Conservation (phyloP, 2,113 vertebrate genomes). For the rat (Rattus norvegicus) region DNA sequence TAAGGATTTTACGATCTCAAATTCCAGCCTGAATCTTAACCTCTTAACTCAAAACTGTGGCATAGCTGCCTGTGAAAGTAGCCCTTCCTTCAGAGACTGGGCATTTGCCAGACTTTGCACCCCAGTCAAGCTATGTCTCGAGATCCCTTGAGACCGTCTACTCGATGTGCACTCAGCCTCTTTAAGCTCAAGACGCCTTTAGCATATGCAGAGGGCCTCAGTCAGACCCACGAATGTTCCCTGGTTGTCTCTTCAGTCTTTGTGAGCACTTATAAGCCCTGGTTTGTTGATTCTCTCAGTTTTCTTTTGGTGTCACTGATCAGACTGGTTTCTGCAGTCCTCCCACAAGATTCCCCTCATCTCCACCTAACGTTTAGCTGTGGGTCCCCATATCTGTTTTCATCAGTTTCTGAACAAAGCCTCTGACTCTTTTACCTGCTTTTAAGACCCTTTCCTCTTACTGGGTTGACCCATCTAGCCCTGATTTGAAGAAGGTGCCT, state of each 20-base stretch:
- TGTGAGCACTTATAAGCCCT: not conserved
- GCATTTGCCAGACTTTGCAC: not conserved
- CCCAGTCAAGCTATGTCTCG: not conserved
- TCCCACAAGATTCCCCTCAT: not conserved
- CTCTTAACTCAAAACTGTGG: not conserved
- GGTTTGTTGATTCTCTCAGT: not conserved
- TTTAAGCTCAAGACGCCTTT: not conserved
- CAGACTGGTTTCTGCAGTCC: not conserved
- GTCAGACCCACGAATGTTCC: not conserved
- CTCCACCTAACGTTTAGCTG: not conserved
- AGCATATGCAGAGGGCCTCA: not conserved
- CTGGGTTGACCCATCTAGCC: not conserved
- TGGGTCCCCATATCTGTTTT: not conserved
- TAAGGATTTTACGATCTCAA: not conserved
- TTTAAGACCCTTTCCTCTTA: not conserved
- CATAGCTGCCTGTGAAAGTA: not conserved
- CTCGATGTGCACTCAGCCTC: not conserved
- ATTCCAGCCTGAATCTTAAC: not conserved
- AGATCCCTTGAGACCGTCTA: not conserved
- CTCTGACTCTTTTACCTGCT: not conserved
- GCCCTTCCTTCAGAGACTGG: not conserved
- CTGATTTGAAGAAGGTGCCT: not conserved
- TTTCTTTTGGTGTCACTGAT: not conserved
- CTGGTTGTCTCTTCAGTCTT: not conserved
- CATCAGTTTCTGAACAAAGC: not conserved